These are phyloP conservation scores for Scaptomyza hsui DNA, from an alignment of 1,140 invertebrate species.

Conservation along the genomic window DNA sequence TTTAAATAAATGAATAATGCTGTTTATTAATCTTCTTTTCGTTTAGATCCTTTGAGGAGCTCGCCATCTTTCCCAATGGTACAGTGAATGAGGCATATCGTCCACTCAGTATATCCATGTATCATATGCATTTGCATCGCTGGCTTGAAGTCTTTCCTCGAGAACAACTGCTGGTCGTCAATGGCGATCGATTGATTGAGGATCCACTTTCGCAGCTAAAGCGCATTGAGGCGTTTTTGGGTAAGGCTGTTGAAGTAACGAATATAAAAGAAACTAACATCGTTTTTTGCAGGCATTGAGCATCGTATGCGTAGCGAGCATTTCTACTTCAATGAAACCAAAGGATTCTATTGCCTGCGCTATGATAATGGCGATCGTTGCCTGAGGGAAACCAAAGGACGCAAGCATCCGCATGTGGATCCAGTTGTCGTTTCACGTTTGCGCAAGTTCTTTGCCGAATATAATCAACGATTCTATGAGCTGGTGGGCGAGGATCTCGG, in stretches of 20 bases:
- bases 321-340: constrained; percentile 98
- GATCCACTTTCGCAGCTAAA: constrained; percentile 96
- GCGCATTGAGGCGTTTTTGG: constrained; percentile 95
- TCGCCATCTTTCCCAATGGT: constrained; percentile 91
- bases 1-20: neutral
- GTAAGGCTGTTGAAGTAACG: constrained; percentile 55
- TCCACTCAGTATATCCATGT: constrained; percentile 92
- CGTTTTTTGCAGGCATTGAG: constrained; percentile 71
- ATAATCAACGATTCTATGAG: constrained; percentile 98
- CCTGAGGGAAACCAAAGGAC: constrained; percentile 96
- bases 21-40: constrained; percentile 33
- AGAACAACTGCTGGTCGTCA: constrained; percentile 96
- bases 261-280: too few species aligned
- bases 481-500: constrained; percentile 96
- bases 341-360: constrained; percentile 97
- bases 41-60: constrained; percentile 90
- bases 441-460: constrained; percentile 95
- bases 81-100: constrained; percentile 92
- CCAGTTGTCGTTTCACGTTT: constrained; percentile 93
- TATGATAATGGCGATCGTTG: constrained; percentile 94
- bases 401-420: constrained; percentile 95
- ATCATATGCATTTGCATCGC: constrained; percentile 92
- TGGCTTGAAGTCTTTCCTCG: constrained; percentile 95
- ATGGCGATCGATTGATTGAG: constrained; percentile 97
- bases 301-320: constrained; percentile 92